Evolutionary conservation across 2,113 vertebrate species (phyloP), one percentile per base, ranked within the genome.

Genomic region (Oenanthe oenanthe): DNA sequence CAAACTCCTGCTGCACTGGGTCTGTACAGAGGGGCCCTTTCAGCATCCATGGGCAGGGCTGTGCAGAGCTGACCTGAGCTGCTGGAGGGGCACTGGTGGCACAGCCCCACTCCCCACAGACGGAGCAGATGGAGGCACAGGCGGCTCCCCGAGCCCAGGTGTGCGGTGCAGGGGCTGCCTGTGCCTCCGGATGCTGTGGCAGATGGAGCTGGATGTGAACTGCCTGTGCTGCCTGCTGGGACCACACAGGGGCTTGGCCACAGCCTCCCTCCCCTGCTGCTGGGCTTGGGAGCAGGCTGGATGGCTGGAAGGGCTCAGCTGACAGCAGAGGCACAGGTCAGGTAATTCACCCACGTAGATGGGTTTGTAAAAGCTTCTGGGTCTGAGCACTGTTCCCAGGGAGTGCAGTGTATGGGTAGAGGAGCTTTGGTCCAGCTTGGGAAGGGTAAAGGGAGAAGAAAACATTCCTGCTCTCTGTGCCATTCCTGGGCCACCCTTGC

Each of bases 371-470:
- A 65, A 92, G 68, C 36, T 77, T 75, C 53, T 36, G 58, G 16
- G 19, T 75, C 34, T 62, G n/a, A 70, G 61, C 3, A 2, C 9
- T 0, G 0, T 20, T 79, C 25, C 26, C 20, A 53, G 47, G 28
- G 28, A 40, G 4, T 47, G 45, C 14, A 47, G 4, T 10, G 20
- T 17, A 24, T 43, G 42, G 40, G 19, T 7, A 34, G 50, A 56
- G 11, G 7, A 61, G 17, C 36, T 36, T 47, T 71, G 26, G 50
- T 31, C 25, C 32, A 54, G 43, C 10, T 10, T 60, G 29, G 10
- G 58, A 32, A 85, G 13, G 22, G 48, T 1, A 0, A 10, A 68
- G 34, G 21, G 12, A 54, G 18, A 36, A 66, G 43, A 89, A 77
- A 66, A 48, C 19, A 51, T 57, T 86, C 11, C 50, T 53, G 45